Conservation (phyloP, 35 echinoderm and acorn worm genomes). For the Heliocidaris tuberculata region DNA sequence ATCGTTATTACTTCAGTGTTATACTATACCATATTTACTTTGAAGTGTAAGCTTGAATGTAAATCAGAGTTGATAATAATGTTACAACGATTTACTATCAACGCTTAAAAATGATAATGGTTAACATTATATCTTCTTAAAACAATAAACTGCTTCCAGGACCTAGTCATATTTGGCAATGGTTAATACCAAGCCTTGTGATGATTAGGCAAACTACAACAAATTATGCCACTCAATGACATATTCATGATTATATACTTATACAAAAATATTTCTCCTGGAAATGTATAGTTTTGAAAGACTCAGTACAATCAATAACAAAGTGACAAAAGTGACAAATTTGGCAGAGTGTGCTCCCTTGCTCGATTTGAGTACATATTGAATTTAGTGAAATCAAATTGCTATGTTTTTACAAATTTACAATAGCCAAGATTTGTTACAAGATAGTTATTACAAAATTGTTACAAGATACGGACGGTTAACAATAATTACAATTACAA, state of each 20-base stretch:
- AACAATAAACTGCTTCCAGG: no score
- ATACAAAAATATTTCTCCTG: slow-evolving; percentile 2
- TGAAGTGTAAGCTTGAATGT: no score
- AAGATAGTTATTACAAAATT: no score
- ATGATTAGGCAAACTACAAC: no score
- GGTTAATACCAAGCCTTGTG: no score
- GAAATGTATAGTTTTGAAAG: not conserved
- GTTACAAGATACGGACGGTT: not conserved
- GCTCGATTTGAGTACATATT: not conserved
- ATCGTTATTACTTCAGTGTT: no score
- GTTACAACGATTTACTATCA: not conserved
- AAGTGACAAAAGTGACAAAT: not conserved
- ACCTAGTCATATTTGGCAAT: no score
- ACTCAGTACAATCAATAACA: not conserved
- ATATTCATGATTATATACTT: not conserved
- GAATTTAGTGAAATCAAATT: not conserved
- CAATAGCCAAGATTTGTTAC: not conserved
- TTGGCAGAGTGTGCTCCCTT: not conserved
- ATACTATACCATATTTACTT: no score
- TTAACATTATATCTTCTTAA: not conserved
- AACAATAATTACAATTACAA: not conserved
- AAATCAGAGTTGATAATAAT: not conserved
- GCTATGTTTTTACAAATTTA: not conserved
- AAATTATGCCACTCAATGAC: not conserved
- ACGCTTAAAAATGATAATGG: not conserved